Conservation (phyloP, 2,888 invertebrate genomes). For the Acronicta alni region DNA sequence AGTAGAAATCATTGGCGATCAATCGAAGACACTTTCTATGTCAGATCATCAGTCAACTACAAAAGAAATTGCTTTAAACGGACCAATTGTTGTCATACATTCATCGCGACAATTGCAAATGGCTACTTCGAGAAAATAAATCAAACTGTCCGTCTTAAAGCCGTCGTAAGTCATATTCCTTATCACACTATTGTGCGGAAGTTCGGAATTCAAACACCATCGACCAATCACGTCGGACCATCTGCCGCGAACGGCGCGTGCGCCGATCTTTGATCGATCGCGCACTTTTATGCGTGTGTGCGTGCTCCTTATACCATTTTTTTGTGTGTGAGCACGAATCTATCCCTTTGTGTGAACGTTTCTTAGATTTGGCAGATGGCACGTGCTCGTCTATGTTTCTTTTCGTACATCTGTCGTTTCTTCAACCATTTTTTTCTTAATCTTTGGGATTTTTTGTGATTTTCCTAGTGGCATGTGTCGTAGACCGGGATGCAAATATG, state of each 20-base stretch:
- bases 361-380: slow-evolving; percentile 89
- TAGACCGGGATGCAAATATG: slow-evolving; percentile 84
- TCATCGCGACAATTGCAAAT: slow-evolving; percentile 59
- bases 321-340: slow-evolving; percentile 65
- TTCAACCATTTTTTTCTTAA: slow-evolving; percentile 75
- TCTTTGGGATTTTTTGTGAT: slow-evolving; percentile 69
- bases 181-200: slow-evolving; percentile 85
- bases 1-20: slow-evolving; percentile 68
- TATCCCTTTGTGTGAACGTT: slow-evolving; percentile 77
- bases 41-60: slow-evolving; percentile 53
- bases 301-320: slow-evolving; percentile 65
- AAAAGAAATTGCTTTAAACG: slow-evolving; percentile 60
- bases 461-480: slow-evolving; percentile 77
- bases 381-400: slow-evolving; percentile 83
- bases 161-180: slow-evolving; percentile 78
- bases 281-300: slow-evolving; percentile 68
- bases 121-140: slow-evolving; percentile 68
- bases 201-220: slow-evolving; percentile 79
- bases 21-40: slow-evolving; percentile 68
- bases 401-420: slow-evolving; percentile 86
- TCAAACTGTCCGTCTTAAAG: slow-evolving; percentile 64
- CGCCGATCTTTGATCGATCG: slow-evolving; percentile 82
- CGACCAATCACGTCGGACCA: slow-evolving; percentile 83
- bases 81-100: slow-evolving; percentile 62
- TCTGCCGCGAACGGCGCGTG: slow-evolving; percentile 82